Evolutionary conservation across 53 echinoderm and acorn worm genomes (phyloP), one percentile per base, ranked within the genome.

Genomic region (Hippasteria phrygiana): DNA sequence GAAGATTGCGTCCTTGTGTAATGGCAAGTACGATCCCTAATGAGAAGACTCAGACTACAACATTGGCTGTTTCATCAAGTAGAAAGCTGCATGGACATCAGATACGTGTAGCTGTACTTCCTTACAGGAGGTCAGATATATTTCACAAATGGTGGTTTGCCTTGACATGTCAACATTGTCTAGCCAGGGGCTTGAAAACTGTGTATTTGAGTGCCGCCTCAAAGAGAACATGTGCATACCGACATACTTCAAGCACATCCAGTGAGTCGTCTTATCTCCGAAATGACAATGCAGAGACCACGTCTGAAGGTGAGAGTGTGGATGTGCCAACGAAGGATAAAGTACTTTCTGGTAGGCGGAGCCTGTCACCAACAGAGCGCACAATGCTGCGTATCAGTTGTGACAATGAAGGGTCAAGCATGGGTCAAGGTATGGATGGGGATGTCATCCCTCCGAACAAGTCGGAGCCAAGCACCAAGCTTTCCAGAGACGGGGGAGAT

Each of bases 321-420:
- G 59, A 59, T 18, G 59, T 7, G 59, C 2, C 0, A 33, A 67
- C 69, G 14, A 67, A 67, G 0, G 37, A 36, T 16, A 17, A 24
- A 43, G 42, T 93, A 8, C 59, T 93, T 38, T 40, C 39, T 1
- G 70, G 81, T 5, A 89, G 77, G 73, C 74, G 91, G 36, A 91
- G 32, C 51, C 75, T 96, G 24, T 96, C 92, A 27, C 92, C 92
- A 3, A 34, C 92, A 4, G 86, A 96, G 20, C 88, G 96, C 38
- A 45, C 80, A 62, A 88, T 94, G 95, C 39, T 93, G 47, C 40
- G 11, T 24, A 32, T 43, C 36, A 69, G 35, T 12, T 22, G 22
- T 18, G 50, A 31, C 40, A 35, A 33, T 9, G 33, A 69, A 87
- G 73, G 55, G 18, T 35, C 66, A 27, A 46, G 16, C 14, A 22